Evolutionary conservation across 2,113 vertebrate species (phyloP), one percentile per base, ranked within the genome.

Genomic region (Passer montanus): DNA sequence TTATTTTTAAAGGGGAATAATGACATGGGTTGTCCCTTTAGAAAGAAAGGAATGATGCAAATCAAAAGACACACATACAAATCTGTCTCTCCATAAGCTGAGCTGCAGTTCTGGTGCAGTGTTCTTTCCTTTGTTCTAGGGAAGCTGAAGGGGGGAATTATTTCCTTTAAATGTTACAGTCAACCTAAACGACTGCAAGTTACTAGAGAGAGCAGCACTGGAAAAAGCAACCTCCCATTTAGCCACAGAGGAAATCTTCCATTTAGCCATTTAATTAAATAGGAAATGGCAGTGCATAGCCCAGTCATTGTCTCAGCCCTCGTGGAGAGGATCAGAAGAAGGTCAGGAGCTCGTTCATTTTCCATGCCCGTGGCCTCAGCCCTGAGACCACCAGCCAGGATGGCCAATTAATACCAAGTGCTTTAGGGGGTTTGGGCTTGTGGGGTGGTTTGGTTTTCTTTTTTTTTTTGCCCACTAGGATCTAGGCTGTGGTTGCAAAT

Each of bases 231-330:
- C 68, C 93, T 96, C 85, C 87, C 79, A 56, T 96, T 96, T 94
- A 97, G 88, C 88, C 95, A 97, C 92, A 95, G 94, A 97, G 94
- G 94, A 95, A 97, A 94, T 97, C 88, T 96, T 96, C 95, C 88
- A 94, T 96, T 94, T 96, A 96, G 90, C 64, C 7, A 18, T 87
- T 96, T 97, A 96, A 96, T 97, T 95, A 97, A 95, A 97, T 95
- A 95, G 95, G 93, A 96, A 95, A 93, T 95, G 93, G 92, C 93
- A 95, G 88, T 58, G 79, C 96, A 86, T 92, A 93, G 92, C 94
- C 93, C 72, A 95, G 88, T 77, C 96, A 95, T 95, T 95, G 95
- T 96, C 90, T 95, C 94, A 93, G 87, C 85, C 92, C 90, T 97
- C 16, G 14, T 92, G 93, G 92, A 96, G 87, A 97, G 93, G 93